Percentiles rank a stretch among this genome's conserved stretches.
These are phyloP conservation scores for Ariopsis seemanni DNA, from an alignment of 2,113 vertebrate species.

Conservation along the genomic window DNA sequence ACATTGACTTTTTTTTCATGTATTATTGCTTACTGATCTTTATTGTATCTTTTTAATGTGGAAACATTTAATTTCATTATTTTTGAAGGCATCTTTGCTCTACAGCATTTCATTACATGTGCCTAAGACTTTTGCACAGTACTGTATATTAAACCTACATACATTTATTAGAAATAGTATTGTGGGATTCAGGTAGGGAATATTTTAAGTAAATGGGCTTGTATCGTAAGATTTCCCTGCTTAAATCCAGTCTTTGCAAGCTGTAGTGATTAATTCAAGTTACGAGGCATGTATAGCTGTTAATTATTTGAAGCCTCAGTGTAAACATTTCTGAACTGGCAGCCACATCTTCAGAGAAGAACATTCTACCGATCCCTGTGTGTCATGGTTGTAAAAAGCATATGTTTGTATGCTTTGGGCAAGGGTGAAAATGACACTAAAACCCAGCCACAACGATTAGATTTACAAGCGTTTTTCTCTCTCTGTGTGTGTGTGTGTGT, in stretches of 20 bases:
- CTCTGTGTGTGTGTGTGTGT: not conserved
- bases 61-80: too few relatives aligned
- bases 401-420: constrained; percentile 18
- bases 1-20: too few relatives aligned
- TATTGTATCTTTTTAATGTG: too few relatives aligned
- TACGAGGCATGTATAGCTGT: not conserved
- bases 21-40: too few relatives aligned
- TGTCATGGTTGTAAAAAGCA: not conserved
- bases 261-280: not conserved
- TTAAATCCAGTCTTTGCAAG: not conserved
- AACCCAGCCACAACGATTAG: constrained; percentile 29
- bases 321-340: not conserved
- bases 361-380: not conserved
- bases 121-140: too few relatives aligned
- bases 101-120: too few relatives aligned
- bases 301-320: not conserved
- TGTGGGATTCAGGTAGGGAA: not conserved
- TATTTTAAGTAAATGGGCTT: not conserved
- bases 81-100: too few relatives aligned
- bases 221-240: not conserved
- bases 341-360: not conserved
- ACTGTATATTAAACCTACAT: not conserved
- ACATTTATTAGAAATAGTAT: not conserved
- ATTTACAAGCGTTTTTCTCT: not conserved
- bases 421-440: constrained; percentile 55